Evolutionary conservation across 2,888 invertebrate genomes (phyloP).

Genomic region (Phaonia tiefii): DNA sequence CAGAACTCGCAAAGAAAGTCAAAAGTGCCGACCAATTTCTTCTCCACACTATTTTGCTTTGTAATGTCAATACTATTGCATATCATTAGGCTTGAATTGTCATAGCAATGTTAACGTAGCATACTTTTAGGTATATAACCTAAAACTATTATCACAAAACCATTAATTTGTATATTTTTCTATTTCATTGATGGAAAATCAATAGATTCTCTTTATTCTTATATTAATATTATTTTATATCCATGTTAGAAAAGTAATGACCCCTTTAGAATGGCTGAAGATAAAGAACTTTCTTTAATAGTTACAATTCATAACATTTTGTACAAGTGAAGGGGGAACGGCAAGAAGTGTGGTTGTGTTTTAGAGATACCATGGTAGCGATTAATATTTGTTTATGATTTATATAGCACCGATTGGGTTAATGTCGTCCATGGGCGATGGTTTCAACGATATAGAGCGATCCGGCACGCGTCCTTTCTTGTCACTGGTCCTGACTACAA

Average conservation of each 20-base stretch:
- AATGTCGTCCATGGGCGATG: background rate
- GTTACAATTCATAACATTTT: slow-evolving; percentile 20
- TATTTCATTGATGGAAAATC: background rate
- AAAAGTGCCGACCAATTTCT: too few relatives aligned
- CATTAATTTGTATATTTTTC: slow-evolving; percentile 30
- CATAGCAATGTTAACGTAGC: background rate
- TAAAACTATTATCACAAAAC: slow-evolving; percentile 19
- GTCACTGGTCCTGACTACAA: slow-evolving; percentile 11
- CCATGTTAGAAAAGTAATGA: slow-evolving; percentile 9
- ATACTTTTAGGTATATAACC: slow-evolving; percentile 19
- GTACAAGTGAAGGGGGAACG: background rate
- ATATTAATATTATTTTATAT: slow-evolving; percentile 9
- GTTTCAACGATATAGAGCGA: slow-evolving; percentile 46
- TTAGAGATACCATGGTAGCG: slow-evolving; percentile 16
- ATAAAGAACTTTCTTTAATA: slow-evolving; percentile 28
- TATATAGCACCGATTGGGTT: background rate
- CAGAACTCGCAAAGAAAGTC: too few relatives aligned
- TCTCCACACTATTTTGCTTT: too few relatives aligned
- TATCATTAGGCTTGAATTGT: slow-evolving; percentile 5
- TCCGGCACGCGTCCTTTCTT: slow-evolving; percentile 55
- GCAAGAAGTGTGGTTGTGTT: background rate
- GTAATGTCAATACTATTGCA: background rate
- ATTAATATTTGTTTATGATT: slow-evolving; percentile 41
- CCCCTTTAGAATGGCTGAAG: background rate
- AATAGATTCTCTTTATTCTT: too few relatives aligned